phyloP scores from a whole-genome alignment of 1,140 invertebrate genomes.

The Aradophagus sp. region DNA sequence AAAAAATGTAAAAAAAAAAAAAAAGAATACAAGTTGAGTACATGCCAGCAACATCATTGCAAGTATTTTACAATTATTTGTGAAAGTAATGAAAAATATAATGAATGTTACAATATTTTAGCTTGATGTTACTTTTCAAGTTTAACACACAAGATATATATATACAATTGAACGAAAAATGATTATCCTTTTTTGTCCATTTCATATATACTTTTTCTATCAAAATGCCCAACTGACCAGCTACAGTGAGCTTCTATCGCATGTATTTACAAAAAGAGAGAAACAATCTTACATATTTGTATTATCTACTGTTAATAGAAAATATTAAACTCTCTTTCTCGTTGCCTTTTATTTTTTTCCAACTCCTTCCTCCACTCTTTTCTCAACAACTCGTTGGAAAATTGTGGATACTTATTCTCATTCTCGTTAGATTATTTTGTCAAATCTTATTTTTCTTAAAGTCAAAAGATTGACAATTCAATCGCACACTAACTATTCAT shows the following conservation, averaged over 20 bases:
- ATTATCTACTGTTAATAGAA: constrained; percentile 61
- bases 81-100: constrained; percentile 44
- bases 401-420: constrained; percentile 11
- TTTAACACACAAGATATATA: constrained; percentile 33
- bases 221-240: constrained; percentile 66
- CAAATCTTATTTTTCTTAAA: too few species aligned
- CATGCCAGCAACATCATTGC: constrained; percentile 22
- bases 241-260: constrained; percentile 63
- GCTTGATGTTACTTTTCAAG: constrained; percentile 23
- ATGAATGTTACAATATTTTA: constrained; percentile 26
- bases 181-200: constrained; percentile 21
- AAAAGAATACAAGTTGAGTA: constrained; percentile 35
- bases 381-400: constrained; percentile 18
- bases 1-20: too few species aligned
- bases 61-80: constrained; percentile 33
- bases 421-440: too few species aligned
- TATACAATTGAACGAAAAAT: constrained; percentile 44
- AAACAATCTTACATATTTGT: constrained; percentile 43
- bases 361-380: constrained; percentile 29
- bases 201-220: constrained; percentile 35
- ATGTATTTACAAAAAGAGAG: constrained; percentile 64
- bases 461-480: too few species aligned
- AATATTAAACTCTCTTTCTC: constrained; percentile 59
- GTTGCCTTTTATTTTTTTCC: constrained; percentile 11
- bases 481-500: too few species aligned